phyloP scores from a whole-genome alignment of 2,888 invertebrate genomes.

The Campopleginae sp. region DNA sequence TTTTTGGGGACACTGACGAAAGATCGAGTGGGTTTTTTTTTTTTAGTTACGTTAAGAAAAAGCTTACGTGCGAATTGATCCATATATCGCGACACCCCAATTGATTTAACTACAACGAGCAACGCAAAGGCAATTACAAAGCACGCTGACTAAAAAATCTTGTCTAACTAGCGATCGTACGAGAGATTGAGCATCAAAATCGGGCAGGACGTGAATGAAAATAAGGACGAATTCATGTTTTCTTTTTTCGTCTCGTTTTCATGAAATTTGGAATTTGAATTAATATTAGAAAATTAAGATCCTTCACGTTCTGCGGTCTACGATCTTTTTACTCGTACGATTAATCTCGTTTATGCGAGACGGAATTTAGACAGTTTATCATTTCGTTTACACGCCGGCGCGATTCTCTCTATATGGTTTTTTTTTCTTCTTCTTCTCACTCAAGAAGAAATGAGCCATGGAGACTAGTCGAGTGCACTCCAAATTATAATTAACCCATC shows the following conservation, averaged over 20 bases:
- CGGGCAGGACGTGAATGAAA: conserved; percentile 20
- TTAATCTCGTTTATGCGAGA: neutral
- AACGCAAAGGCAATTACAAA: conserved; percentile 70
- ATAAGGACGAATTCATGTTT: neutral
- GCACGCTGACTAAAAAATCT: conserved; percentile 69
- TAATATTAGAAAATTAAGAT: too few species aligned
- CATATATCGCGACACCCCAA: conserved; percentile 45
- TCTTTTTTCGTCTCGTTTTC: neutral
- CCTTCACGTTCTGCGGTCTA: neutral
- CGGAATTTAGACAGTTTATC: conserved; percentile 11
- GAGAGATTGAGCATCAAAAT: conserved; percentile 37
- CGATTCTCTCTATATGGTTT: conserved; percentile 10
- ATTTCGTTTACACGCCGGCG: conserved; percentile 16
- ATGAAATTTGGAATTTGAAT: neutral
- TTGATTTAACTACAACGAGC: conserved; percentile 67
- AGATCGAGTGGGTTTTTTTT: conserved; percentile 1
- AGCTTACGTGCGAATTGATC: conserved; percentile 40
- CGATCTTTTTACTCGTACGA: conserved; percentile 12
- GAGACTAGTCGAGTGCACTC: neutral
- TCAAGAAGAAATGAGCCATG: conserved; percentile 25
- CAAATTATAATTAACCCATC: neutral
- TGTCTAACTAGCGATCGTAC: conserved; percentile 71
- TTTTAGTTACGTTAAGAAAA: conserved; percentile 20
- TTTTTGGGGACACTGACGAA: neutral
- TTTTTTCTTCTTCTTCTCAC: neutral